These are phyloP conservation scores for Sitodiplosis mosellana DNA, from an alignment of 1,140 invertebrate species.

Conservation along the genomic window DNA sequence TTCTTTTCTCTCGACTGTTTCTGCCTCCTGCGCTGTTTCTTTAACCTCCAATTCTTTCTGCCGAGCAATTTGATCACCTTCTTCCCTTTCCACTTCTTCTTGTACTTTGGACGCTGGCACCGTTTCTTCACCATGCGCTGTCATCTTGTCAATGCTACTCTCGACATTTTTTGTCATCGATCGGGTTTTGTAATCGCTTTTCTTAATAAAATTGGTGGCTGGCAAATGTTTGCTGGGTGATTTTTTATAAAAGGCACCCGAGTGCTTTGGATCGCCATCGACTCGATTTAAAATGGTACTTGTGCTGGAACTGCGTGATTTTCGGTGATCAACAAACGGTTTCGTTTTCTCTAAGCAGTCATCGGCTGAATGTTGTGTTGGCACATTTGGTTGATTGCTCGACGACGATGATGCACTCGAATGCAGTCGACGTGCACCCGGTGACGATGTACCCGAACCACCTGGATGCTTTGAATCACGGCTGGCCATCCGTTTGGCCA, in stretches of 20 bases:
- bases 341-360: conserved; percentile 1
- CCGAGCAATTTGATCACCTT: too few species aligned
- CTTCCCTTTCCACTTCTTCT: too few species aligned
- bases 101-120: too few species aligned
- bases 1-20: neutral
- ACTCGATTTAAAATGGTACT: conserved; percentile 1
- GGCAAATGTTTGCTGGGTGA: neutral
- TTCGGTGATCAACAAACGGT: neutral
- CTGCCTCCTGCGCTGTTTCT: too few species aligned
- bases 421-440: too few species aligned
- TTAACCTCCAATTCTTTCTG: too few species aligned
- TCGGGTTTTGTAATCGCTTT: neutral
- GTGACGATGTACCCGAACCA: too few species aligned
- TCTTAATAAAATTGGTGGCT: neutral
- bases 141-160: neutral
- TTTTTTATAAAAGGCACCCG: neutral
- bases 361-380: conserved; percentile 4
- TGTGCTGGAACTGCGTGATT: conserved; percentile 5
- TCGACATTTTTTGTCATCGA: neutral
- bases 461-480: too few species aligned
- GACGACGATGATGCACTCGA: too few species aligned
- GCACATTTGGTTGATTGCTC: neutral
- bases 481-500: too few species aligned
- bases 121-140: too few species aligned
- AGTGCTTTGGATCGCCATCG: neutral